These are phyloP conservation scores for Leptobrachium ailaonicum DNA, from an alignment of 2,113 vertebrate species.

Conservation along the genomic window DNA sequence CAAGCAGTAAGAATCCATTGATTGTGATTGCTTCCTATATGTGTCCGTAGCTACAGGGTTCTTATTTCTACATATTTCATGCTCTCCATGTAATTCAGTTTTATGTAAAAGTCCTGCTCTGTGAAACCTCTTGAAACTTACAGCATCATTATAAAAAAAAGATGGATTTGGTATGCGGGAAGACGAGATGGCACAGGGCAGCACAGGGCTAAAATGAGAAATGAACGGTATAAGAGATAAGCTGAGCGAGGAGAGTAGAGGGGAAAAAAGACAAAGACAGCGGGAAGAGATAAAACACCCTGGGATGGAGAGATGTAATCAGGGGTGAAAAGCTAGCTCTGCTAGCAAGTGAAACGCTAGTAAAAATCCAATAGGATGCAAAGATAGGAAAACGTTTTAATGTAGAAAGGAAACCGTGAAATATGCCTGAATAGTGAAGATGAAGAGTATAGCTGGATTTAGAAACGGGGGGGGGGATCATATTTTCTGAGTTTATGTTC, in stretches of 20 bases:
- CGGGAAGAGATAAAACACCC: slow-evolving; percentile 34
- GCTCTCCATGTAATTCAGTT: too few relatives aligned
- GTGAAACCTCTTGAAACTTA: too few relatives aligned
- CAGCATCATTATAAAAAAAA: not conserved
- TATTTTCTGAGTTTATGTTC: slow-evolving; percentile 27
- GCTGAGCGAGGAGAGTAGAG: slow-evolving; percentile 35
- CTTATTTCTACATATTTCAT: too few relatives aligned
- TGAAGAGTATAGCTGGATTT: slow-evolving; percentile 8
- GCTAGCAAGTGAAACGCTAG: slow-evolving; percentile 9
- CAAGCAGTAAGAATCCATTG: too few relatives aligned
- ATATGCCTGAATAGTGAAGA: slow-evolving; percentile 18
- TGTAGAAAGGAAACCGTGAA: slow-evolving; percentile 19
- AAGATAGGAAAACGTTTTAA: slow-evolving; percentile 20
- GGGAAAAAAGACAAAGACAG: slow-evolving; percentile 12
- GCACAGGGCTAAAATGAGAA: slow-evolving; percentile 27
- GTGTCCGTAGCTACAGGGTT: too few relatives aligned
- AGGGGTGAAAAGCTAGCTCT: slow-evolving; percentile 21
- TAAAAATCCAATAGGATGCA: slow-evolving; percentile 44
- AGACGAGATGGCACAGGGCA: slow-evolving; percentile 9
- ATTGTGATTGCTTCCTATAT: too few relatives aligned
- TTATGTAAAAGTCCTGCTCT: too few relatives aligned
- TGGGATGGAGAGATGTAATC: slow-evolving; percentile 44
- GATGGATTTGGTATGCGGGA: slow-evolving; percentile 3
- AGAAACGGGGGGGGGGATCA: not conserved
- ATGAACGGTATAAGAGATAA: slow-evolving; percentile 35